Evolutionary conservation across 2,113 vertebrate genomes (phyloP).

Genomic region (Saccopteryx bilineata): DNA sequence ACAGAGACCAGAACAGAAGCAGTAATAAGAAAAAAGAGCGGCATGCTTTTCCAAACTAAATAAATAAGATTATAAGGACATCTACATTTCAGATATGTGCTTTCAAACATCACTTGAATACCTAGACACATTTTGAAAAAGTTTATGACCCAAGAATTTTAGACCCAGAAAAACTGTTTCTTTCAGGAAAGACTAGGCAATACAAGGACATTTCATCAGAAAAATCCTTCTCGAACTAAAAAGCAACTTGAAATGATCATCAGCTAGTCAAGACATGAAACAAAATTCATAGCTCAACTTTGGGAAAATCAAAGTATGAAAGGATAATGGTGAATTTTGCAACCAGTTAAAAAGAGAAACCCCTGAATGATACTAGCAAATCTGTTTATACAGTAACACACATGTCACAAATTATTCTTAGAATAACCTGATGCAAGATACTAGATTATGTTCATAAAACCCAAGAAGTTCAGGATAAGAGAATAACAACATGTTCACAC

Average conservation of each 20-base stretch:
- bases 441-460: background rate
- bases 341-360: background rate
- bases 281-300: background rate
- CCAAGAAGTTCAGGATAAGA: background rate
- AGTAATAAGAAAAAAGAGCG: background rate
- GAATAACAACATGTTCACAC: background rate
- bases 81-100: background rate
- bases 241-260: background rate
- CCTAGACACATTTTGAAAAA: background rate
- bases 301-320: background rate
- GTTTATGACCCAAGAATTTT: constrained; percentile 12
- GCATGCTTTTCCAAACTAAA: background rate
- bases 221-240: background rate
- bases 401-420: constrained; percentile 33
- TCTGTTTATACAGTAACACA: constrained; percentile 31
- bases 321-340: background rate
- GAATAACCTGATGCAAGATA: background rate
- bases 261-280: background rate
- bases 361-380: background rate
- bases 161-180: background rate
- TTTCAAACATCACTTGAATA: background rate
- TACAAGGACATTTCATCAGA: background rate
- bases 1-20: background rate
- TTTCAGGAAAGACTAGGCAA: background rate
- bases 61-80: constrained; percentile 21